Evolutionary conservation across 2,797 vertebrate species (phyloP), one percentile per base, ranked within the genome.

Genomic region (Acrossocheilus wenchowensis): DNA sequence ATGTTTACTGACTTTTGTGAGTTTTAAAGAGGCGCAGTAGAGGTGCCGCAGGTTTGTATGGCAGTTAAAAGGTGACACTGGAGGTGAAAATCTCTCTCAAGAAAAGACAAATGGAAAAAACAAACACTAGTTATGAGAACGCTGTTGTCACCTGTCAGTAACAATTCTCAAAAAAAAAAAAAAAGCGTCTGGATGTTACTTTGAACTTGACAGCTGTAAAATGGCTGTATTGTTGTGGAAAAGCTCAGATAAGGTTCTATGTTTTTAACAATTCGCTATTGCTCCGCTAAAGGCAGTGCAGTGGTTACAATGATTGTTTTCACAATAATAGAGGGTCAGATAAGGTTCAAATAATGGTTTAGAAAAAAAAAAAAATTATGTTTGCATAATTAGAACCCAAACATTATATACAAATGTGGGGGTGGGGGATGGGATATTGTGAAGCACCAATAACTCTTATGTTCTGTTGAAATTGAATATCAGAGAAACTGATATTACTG

Each of bases 51-150:
- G 39, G 45, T 87, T 85, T 73, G 78, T 88, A 68, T 87, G 78
- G 73, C 87, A 88, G 90, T 92, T 93, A 82, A 94, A 93, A 94
- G 91, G 88, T 89, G 87, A 92, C 86, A 75, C 92, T 93, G 36
- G 91, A 92, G 93, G 93, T 94, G 90, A 93, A 91, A 87, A 92
- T 92, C 86, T 84, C 87, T 90, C 90, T 86, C 75, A 88, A 87
- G 73, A 74, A 54, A 23, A 84, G 43, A 89, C 77, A 78, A 91
- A 91, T 50, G 74, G 62, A 87, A 86, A 92, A 77, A 54, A 71
- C 52, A 66, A 45, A 87, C 48, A 78, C 60, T 74, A 88, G 86
- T 91, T 88, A 62, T 87, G 68, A 90, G 90, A 30, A 82, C 60
- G 86, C 86, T 90, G 88, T 89, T 93, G 92, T 93, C 87, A 81